Evolutionary conservation across 2,113 vertebrate species (phyloP), one percentile per base, ranked within the genome.

Genomic region (Menura novaehollandiae): DNA sequence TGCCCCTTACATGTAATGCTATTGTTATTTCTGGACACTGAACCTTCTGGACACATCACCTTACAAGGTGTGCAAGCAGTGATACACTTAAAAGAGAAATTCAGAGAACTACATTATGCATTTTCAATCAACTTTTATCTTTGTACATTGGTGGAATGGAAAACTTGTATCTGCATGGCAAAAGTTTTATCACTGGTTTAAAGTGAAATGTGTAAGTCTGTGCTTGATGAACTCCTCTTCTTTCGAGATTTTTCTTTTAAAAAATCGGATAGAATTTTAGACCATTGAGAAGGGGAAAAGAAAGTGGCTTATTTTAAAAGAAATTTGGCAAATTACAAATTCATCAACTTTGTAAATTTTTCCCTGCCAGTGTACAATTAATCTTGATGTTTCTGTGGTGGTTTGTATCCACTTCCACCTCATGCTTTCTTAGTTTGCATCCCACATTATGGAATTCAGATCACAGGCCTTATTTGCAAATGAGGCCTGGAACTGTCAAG

Each of bases 61-160:
- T 60, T 52, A 3, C 15, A 55, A 59, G 1, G 16, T 71, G 24
- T 16, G 51, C 7, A 80, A 90, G 67, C 11, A 96, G 20, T 9
- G 28, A 51, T 11, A 13, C 1, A 10, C 9, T 85, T 59, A 39
- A 32, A 76, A 69, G 92, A 72, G 46, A 73, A 13, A 66, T 22
- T 43, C 46, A 46, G 32, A n/a, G 33, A 71, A 51, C 10, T 60
- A 43, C 5, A 10, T 15, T 41, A 37, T 4, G 3, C 1, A 52
- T 72, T 93, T 91, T 60, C 6, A 47, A 51, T 35, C 15, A 55
- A 4, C 35, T 72, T 82, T 82, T 60, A 28, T 10, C 4, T 66
- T 59, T 1, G 0, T 15, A 2, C 64, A 11, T 13, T 37, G 11
- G 11, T 5, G 3, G 5, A 32, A 83, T 28, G 1, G 7, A 35